Base-by-base conservation (phyloP, 2,113 vertebrate genomes). In the Elephas maximus region DNA sequence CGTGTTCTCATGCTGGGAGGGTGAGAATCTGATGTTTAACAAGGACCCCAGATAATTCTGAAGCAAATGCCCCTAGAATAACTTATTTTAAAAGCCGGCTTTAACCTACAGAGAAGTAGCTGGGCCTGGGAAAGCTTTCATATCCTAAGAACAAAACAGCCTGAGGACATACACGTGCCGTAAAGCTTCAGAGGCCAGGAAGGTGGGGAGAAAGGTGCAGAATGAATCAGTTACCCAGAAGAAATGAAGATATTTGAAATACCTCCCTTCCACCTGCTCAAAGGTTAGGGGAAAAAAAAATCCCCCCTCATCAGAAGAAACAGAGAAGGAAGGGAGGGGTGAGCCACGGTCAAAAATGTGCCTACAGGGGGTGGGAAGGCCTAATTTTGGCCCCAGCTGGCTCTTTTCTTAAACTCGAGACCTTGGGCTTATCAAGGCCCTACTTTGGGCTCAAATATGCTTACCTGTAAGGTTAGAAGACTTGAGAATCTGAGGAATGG, bases 341-440 rank as follows among this genome's bases (percentile, higher is more conserved):
- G 11, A 26, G 41, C 4, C 1, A 0, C 4, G 0, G 44, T 11
- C 33, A 30, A 37, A 0, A 53, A 8, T 0, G 67, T 0, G 28
- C 48, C n/a, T 57, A 23, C 48, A 2, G 37, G 37, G 41, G 21
- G 28, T 1, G 0, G 0, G 6, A 28, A 51, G 67, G 10, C 14
- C 20, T 23, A 4, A 1, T 23, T 44, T 41, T 6, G 67, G 65
- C 15, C 41, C 51, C 51, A 0, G 14, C 37, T 4, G 21, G 63
- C 30, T 73, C 92, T 5, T 33, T 33, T 60, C 23, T 21, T 23
- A 33, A n/a, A 26, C 48, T 3, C 23, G 30, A 88, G 76, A 23
- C 6, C 53, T 23, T 2, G 2, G 24, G 51, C 0, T 0, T 28
- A 20, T 6, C 51, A 6, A 23, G n/a, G 28, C 15, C 9, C 24